Conservation (phyloP, 2,113 vertebrate species). For the Dromaius novaehollandiae region DNA sequence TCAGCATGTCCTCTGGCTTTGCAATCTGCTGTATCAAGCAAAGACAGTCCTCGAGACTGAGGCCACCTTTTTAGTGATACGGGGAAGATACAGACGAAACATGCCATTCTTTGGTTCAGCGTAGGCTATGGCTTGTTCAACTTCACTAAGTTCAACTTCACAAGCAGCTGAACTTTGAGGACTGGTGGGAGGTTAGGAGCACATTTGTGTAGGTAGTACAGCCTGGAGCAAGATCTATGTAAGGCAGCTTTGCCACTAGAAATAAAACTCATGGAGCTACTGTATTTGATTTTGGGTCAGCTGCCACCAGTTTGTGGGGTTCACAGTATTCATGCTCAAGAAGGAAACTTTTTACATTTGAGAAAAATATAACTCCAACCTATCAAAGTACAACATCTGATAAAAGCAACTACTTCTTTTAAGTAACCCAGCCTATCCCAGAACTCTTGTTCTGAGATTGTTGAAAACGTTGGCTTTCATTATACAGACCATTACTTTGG, state of each 20-base stretch:
- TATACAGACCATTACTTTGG: neutral
- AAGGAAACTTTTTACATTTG: neutral
- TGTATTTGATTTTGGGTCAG: neutral
- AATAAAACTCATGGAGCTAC: neutral
- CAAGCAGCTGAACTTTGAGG: neutral
- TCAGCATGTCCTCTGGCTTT: neutral
- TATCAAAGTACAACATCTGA: neutral
- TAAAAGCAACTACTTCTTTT: neutral
- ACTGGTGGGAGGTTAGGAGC: neutral
- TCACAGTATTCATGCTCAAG: neutral
- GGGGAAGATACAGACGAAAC: neutral
- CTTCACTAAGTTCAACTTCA: neutral
- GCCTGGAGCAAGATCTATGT: neutral
- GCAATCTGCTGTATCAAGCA: neutral
- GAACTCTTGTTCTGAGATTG: neutral
- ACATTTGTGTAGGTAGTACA: neutral
- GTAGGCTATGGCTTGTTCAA: fast-evolving
- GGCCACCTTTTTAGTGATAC: neutral
- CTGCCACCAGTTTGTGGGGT: neutral
- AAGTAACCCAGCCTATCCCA: neutral
- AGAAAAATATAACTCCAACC: neutral
- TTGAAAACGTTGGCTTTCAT: neutral
- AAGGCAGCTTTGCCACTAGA: neutral
- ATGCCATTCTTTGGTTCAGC: fast-evolving
- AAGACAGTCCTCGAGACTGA: neutral